These are phyloP conservation scores for Manacus vitellinus DNA, from an alignment of 2,113 vertebrate genomes.

Conservation along the genomic window DNA sequence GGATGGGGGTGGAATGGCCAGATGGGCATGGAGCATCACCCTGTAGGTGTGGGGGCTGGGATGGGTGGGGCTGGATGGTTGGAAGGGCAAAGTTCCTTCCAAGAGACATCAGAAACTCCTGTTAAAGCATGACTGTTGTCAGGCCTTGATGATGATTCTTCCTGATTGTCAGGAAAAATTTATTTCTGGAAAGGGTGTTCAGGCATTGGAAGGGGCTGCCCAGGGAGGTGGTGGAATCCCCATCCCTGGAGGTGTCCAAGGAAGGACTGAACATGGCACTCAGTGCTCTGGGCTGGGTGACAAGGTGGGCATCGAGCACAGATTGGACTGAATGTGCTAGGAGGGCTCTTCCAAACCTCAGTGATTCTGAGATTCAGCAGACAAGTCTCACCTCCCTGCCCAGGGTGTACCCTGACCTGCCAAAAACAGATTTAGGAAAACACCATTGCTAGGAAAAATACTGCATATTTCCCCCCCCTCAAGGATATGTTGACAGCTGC, in stretches of 20 bases:
- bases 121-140: accelerated
- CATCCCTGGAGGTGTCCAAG: background rate
- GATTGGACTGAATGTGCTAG: accelerated
- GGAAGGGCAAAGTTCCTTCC: background rate
- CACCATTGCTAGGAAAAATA: background rate
- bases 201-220: background rate
- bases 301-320: background rate
- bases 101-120: background rate
- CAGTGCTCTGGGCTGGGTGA: background rate
- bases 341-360: accelerated
- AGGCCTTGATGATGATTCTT: background rate
- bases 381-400: accelerated
- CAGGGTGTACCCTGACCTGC: accelerated
- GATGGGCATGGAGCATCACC: background rate
- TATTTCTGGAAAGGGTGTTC: background rate
- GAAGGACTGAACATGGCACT: background rate
- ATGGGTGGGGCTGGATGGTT: background rate
- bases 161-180: background rate
- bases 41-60: background rate
- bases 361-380: background rate
- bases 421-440: background rate
- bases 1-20: accelerated
- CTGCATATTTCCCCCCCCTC: accelerated
- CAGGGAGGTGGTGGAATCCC: background rate
- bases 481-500: accelerated